phyloP scores from a whole-genome alignment of 1,140 invertebrate species.

The Pseudomyrmex cubaensis region DNA sequence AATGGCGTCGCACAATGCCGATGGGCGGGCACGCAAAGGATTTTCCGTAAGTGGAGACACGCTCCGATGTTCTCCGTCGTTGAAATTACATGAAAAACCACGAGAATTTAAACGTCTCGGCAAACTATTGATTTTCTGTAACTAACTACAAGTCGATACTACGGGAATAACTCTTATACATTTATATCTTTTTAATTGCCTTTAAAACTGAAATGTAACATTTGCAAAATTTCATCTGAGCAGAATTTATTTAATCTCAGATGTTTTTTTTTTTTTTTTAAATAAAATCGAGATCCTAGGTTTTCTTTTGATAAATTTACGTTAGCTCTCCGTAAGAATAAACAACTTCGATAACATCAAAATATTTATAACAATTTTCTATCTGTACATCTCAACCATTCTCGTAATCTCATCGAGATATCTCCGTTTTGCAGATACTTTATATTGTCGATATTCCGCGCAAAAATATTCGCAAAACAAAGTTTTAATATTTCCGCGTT shows the following conservation, averaged over 20 bases:
- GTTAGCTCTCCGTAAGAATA: not conserved
- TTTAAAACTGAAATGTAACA: not conserved
- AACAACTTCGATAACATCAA: not conserved
- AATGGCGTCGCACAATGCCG: conserved; percentile 34
- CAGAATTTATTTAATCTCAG: too few relatives aligned
- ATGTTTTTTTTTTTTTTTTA: too few relatives aligned
- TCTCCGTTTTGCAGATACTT: conserved; percentile 2
- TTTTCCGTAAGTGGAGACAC: conserved; percentile 42
- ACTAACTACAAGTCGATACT: not conserved
- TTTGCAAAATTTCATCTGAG: not conserved
- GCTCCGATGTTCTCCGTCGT: conserved; percentile 25
- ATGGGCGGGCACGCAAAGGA: conserved; percentile 35
- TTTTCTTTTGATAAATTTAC: not conserved
- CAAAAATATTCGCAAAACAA: conserved; percentile 3
- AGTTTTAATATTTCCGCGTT: too few relatives aligned
- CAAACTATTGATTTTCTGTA: not conserved
- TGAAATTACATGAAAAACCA: conserved; percentile 27
- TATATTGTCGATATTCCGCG: conserved; percentile 2
- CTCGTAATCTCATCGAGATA: conserved; percentile 11
- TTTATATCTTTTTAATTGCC: not conserved
- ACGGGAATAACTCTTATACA: too few relatives aligned
- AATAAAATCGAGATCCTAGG: too few relatives aligned
- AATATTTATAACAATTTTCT: conserved; percentile 40
- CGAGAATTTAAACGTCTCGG: conserved; percentile 31
- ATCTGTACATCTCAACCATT: not conserved